phyloP scores from a whole-genome alignment of 2,797 vertebrate genomes.

The Sebastes variabilis region DNA sequence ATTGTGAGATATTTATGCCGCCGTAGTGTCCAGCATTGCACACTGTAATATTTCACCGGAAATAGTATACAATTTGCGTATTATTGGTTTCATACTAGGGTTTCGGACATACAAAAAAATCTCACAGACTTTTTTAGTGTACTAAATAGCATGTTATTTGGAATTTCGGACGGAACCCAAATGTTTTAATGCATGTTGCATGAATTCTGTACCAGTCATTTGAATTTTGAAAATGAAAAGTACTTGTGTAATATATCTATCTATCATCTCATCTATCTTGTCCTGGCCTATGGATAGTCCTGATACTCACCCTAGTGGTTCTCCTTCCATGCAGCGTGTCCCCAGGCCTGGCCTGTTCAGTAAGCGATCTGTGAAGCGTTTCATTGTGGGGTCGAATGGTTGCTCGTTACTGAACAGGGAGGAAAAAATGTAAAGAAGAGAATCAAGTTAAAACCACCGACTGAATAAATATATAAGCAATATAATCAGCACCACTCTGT shows the following conservation, averaged over 20 bases:
- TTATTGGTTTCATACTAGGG: too few species aligned
- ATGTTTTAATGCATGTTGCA: not conserved
- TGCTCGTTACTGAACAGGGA: conserved; percentile 86
- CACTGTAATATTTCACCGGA: too few species aligned
- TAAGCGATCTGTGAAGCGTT: conserved; percentile 84
- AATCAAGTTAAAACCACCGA: not conserved
- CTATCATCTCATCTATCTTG: not conserved
- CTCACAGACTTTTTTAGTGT: too few species aligned
- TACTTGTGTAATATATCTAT: not conserved
- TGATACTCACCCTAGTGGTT: conserved; percentile 86
- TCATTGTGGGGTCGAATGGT: conserved; percentile 83
- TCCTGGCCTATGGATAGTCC: not conserved
- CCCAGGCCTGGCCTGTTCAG: conserved; percentile 91
- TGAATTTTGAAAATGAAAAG: not conserved
- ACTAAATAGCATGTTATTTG: too few species aligned
- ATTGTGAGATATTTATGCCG: too few species aligned
- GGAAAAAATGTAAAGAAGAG: not conserved
- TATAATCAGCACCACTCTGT: not conserved
- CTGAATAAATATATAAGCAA: not conserved
- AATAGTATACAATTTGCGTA: too few species aligned
- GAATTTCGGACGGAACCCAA: too few species aligned
- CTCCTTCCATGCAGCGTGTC: conserved; percentile 91
- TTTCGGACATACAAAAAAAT: too few species aligned
- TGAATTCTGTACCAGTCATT: not conserved
- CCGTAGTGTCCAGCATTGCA: too few species aligned